Base-by-base conservation (phyloP, 1,140 invertebrate genomes). In the Brachionus calyciflorus region DNA sequence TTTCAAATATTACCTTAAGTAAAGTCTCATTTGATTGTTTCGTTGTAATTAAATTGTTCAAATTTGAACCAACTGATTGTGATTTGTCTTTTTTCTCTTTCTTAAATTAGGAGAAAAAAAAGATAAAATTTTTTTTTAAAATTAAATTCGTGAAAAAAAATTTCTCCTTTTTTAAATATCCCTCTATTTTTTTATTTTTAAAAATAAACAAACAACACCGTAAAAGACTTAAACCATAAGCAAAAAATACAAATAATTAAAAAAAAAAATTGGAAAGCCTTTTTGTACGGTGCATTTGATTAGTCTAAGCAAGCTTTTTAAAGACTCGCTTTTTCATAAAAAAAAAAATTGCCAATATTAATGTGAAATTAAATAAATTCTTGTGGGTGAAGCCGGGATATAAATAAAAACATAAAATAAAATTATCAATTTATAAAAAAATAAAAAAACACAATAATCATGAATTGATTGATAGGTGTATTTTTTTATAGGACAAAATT, bases 281-380 rank as follows among this genome's bases (percentile, higher is more conserved):
- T 28, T 12, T 55, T 30, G 33, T 24, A 28, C 53, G 1, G 33
- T 55, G 53, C 33, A 28, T 3, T 55, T 12, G 53, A 14, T 30
- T 55, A 3, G 17, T n/a, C 53, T n/a, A 55, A 55, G 53, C 53
- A n/a, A n/a, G n/a, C n/a, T n/a, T n/a, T n/a, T n/a, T n/a, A n/a
- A n/a, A n/a, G n/a, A n/a, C n/a, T n/a, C n/a, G n/a, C n/a, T n/a
- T n/a, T n/a, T n/a, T n/a, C n/a, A n/a, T n/a, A n/a, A n/a, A n/a
- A n/a, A n/a, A n/a, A n/a, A n/a, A n/a, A 60, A 60, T 60, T 60
- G 55, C 55, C 55, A 60, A 60, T 60, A 60, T 60, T 60, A 60
- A 33, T 33, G 26, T 33, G n/a, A n/a, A n/a, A n/a, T n/a, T 60
- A 37, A 33, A 60, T n/a, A 60, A 26, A 17, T 33, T 60, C 37